A percentile compares a stretch with the other conserved stretches of the same genome.
Conservation (phyloP, 30 jellyfish, hydroid and myxozoan species). For the Rhopilema esculentum region DNA sequence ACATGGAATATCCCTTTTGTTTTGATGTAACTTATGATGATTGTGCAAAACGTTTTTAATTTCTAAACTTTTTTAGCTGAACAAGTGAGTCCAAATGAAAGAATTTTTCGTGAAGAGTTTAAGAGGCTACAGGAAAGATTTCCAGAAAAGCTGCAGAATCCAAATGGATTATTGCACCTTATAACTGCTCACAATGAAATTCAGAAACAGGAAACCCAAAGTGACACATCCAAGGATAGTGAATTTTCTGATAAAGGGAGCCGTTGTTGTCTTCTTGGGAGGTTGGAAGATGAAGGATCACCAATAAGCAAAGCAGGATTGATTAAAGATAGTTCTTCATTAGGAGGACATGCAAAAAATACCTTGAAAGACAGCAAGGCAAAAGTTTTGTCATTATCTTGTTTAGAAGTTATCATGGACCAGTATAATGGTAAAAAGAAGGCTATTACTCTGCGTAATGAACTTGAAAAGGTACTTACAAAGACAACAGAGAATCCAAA, state of each 20-base stretch:
- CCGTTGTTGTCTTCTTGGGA: slow-evolving; percentile 19
- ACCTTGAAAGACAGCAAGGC: neutral
- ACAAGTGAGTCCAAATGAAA: slow-evolving; percentile 77
- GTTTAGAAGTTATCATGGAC: slow-evolving; percentile 24
- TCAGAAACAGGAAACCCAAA: neutral
- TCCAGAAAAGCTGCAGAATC: slow-evolving; percentile 74
- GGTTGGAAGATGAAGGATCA: neutral
- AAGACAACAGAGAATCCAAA: neutral
- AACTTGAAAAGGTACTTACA: neutral
- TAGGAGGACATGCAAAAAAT: neutral
- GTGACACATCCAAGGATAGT: neutral
- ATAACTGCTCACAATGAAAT: slow-evolving; percentile 18
- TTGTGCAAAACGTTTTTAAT: neutral
- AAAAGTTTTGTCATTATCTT: slow-evolving; percentile 12
- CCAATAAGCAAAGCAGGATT: neutral
- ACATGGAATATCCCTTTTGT: too few relatives aligned
- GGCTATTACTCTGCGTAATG: neutral
- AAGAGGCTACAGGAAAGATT: slow-evolving; percentile 66
- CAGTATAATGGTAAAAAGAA: neutral
- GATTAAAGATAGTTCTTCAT: too few relatives aligned
- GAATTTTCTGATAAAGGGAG: slow-evolving; percentile 10
- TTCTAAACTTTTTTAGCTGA: slow-evolving; percentile 14
- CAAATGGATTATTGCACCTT: slow-evolving; percentile 61
- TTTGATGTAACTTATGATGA: too few relatives aligned
- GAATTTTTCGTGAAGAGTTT: slow-evolving; percentile 74